These are phyloP conservation scores for Tanaodytes sp. DNA, from an alignment of 2,888 invertebrate genomes.

Conservation along the genomic window DNA sequence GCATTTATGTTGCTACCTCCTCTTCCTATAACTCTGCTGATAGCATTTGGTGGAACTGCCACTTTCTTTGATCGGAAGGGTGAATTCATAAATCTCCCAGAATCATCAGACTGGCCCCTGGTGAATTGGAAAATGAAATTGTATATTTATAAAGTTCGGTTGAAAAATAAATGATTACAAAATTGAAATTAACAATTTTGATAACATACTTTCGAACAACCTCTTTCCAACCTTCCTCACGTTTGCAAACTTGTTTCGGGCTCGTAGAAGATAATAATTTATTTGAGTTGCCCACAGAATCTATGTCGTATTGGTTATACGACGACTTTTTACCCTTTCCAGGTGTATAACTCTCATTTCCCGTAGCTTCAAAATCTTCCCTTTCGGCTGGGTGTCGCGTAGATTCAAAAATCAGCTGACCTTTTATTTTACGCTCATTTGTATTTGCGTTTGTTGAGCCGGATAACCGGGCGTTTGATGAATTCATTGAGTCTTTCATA, in stretches of 20 bases:
- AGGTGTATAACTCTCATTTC: conserved; percentile 77
- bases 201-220: conserved; percentile 92
- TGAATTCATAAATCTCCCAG: conserved; percentile 73
- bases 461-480: conserved; percentile 61
- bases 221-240: conserved; percentile 98
- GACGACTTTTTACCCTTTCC: conserved; percentile 71
- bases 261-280: conserved; percentile 76
- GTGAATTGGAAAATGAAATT: background rate
- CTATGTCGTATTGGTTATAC: conserved; percentile 65
- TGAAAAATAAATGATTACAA: too few relatives aligned
- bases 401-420: conserved; percentile 80
- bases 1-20: conserved; percentile 99
- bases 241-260: conserved; percentile 79
- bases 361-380: conserved; percentile 83
- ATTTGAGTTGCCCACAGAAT: conserved; percentile 62
- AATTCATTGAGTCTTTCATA: conserved; percentile 56
- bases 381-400: conserved; percentile 82
- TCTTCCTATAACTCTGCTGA: conserved; percentile 97
- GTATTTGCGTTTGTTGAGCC: conserved; percentile 57
- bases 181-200: too few relatives aligned
- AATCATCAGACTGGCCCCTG: conserved; percentile 71
- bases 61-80: conserved; percentile 88
- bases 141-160: background rate
- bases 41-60: conserved; percentile 93
- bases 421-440: conserved; percentile 73